These are phyloP conservation scores for Chloropsis hardwickii DNA, from an alignment of 2,113 vertebrate genomes.

Conservation along the genomic window DNA sequence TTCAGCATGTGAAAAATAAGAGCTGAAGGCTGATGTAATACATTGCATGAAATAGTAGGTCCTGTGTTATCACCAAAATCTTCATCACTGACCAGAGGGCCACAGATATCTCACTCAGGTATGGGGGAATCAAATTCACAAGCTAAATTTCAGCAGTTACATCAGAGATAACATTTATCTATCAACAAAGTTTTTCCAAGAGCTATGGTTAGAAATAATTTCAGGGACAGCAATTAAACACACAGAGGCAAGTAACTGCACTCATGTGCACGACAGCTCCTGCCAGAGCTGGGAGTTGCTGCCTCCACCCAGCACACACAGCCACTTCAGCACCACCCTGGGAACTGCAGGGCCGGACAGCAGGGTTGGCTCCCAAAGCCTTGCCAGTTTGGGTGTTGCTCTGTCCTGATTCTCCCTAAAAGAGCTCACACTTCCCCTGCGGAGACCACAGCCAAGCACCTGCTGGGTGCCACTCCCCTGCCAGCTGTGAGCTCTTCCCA, in stretches of 20 bases:
- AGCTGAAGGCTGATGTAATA: not conserved
- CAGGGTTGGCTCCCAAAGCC: not conserved
- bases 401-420: not conserved
- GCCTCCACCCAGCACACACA: not conserved
- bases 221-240: not conserved
- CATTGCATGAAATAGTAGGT: not conserved
- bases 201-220: not conserved
- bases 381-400: not conserved
- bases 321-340: not conserved
- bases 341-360: not conserved
- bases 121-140: not conserved
- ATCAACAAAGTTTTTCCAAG: not conserved
- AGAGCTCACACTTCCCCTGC: not conserved
- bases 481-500: not conserved
- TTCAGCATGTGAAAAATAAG: not conserved
- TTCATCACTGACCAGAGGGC: not conserved
- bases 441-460: not conserved
- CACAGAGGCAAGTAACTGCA: not conserved
- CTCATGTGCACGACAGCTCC: not conserved
- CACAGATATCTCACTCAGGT: not conserved
- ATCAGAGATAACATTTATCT: not conserved
- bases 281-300: not conserved
- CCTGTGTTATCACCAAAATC: not conserved
- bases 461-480: not conserved
- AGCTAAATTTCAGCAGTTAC: not conserved